Evolutionary conservation across 2,113 vertebrate genomes (phyloP).

Genomic region (Pollimyrus isidori): DNA sequence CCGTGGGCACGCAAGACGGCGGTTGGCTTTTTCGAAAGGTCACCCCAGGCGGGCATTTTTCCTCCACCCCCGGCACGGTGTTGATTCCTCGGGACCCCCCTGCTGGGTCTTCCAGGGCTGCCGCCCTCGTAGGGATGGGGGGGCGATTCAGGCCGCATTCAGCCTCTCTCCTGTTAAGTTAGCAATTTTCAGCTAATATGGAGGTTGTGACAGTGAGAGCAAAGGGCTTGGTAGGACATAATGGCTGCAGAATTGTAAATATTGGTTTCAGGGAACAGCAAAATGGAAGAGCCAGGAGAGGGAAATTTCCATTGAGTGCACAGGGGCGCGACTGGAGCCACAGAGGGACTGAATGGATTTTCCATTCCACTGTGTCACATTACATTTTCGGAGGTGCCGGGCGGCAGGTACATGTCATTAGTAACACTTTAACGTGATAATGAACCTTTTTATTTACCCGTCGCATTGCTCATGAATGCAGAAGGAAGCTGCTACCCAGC

Average conservation of each 20-base stretch:
- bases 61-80: not conserved
- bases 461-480: constrained; percentile 78
- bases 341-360: constrained; percentile 60
- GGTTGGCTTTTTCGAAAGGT: not conserved
- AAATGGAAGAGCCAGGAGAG: constrained; percentile 55
- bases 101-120: not conserved
- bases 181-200: constrained; percentile 78
- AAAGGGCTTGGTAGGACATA: constrained; percentile 79
- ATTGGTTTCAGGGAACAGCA: constrained; percentile 57
- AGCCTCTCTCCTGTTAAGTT: constrained; percentile 49
- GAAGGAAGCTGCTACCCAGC: constrained; percentile 54
- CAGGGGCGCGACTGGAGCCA: constrained; percentile 26
- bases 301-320: constrained; percentile 59
- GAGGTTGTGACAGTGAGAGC: constrained; percentile 71
- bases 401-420: constrained; percentile 82
- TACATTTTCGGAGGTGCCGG: constrained; percentile 75
- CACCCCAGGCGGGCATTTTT: not conserved
- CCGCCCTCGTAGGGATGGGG: not conserved
- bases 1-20: not conserved
- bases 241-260: constrained; percentile 78
- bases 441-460: constrained; percentile 81
- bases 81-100: constrained; percentile 17
- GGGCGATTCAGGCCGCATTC: constrained; percentile 25
- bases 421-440: constrained; percentile 79
- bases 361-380: constrained; percentile 73